These are phyloP conservation scores for Propithecus coquereli DNA, from an alignment of 2,113 vertebrate species.

Conservation along the genomic window DNA sequence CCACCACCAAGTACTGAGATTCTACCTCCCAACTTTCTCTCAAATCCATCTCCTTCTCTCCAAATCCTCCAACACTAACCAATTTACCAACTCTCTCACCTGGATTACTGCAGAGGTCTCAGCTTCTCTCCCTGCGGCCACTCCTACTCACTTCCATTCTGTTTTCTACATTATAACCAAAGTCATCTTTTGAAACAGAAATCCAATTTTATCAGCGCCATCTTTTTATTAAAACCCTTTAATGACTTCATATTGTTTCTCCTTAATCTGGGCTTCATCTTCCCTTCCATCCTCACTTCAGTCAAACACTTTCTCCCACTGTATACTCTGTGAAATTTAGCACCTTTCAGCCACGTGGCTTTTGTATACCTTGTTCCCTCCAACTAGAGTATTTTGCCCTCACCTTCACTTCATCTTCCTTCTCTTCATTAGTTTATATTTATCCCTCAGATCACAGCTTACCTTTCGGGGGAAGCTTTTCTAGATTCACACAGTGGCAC, in stretches of 20 bases:
- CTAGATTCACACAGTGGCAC: not conserved
- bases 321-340: not conserved
- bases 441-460: not conserved
- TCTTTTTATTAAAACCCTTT: not conserved
- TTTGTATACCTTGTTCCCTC: not conserved
- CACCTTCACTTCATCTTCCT: not conserved
- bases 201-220: not conserved
- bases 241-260: not conserved
- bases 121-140: not conserved
- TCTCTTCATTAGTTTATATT: not conserved
- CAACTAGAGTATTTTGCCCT: not conserved
- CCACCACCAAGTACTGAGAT: not conserved
- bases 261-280: not conserved
- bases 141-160: not conserved
- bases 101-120: not conserved
- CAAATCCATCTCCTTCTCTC: not conserved
- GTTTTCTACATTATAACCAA: not conserved
- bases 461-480: not conserved
- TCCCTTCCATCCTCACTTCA: not conserved
- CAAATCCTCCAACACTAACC: not conserved
- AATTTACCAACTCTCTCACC: not conserved
- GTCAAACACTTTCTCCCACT: not conserved
- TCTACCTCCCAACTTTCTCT: not conserved
- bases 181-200: not conserved
- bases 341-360: not conserved